These are phyloP conservation scores for Chaenogobius annularis DNA, from an alignment of 2,113 vertebrate species.

Conservation along the genomic window DNA sequence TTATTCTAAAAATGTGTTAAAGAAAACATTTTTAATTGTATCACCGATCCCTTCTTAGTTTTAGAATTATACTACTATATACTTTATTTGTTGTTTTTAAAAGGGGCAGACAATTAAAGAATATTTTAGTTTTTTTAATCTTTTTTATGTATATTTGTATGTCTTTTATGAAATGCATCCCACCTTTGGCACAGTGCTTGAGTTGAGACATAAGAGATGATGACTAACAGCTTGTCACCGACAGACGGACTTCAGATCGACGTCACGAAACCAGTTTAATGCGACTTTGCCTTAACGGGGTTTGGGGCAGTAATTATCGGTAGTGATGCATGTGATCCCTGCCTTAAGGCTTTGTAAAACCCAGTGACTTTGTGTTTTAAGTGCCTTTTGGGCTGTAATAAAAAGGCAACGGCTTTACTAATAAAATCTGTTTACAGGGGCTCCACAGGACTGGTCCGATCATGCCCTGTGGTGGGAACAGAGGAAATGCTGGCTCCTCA, in stretches of 20 bases:
- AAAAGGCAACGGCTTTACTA: conserved; percentile 6
- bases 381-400: not conserved
- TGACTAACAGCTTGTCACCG: conserved; percentile 53
- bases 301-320: not conserved
- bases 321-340: not conserved
- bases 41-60: too few relatives aligned
- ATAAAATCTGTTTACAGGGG: conserved; percentile 70
- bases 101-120: too few relatives aligned
- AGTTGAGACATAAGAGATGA: conserved; percentile 24
- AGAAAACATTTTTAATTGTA: too few relatives aligned
- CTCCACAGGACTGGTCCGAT: conserved; percentile 92
- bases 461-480: conserved; percentile 97
- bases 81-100: too few relatives aligned
- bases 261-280: conserved; percentile 31
- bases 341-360: not conserved
- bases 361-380: not conserved
- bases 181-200: not conserved
- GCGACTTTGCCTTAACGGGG: conserved; percentile 15
- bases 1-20: too few relatives aligned
- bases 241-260: conserved; percentile 25
- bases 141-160: not conserved
- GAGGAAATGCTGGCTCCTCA: conserved; percentile 92
- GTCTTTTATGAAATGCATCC: not conserved
- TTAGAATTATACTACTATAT: too few relatives aligned
- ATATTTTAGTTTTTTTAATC: too few relatives aligned